Base-by-base conservation (phyloP, 2,113 vertebrate species). In the Suncus etruscus region DNA sequence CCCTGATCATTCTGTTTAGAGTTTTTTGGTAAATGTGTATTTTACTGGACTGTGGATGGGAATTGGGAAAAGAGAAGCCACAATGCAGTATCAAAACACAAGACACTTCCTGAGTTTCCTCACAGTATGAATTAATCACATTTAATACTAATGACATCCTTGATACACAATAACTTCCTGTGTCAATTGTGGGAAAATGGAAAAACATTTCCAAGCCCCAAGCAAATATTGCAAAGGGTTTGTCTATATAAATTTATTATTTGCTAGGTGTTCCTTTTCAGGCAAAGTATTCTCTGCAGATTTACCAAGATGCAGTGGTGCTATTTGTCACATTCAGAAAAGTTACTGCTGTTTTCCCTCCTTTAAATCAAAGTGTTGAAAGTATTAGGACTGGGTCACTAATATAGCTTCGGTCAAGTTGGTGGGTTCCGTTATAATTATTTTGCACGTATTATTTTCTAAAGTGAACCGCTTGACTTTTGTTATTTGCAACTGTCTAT, bases 81-180 rank as follows among this genome's bases (percentile, higher is more conserved):
- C 61, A 88, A 45, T 82, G 70, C 74, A 92, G 81, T 95, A 83
- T 97, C 94, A 94, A 95, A 95, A 94, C 93, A 94, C 96, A 95
- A 90, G 95, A 92, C 86, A 83, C 88, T 95, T 95, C 95, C 87
- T 79, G 82, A 93, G 70, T 97, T 98, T 96, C 97, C 95, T 95
- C 95, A 96, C 91, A 94, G 92, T 96, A 83, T 91, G 94, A 97
- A 97, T 98, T 97, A 97, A 97, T 97, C 95, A 95, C 95, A 94
- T 97, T 96, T 97, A 95, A 96, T 98, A 94, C 91, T 95, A 97
- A 97, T 97, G 97, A 95, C 95, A 93, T 93, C 94, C 86, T 97
- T 97, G 95, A 93, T 97, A 87, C 70, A 92, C 87, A 96, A 86
- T 76, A 92, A 96, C 97, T 98, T 97, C 96, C 96, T 97, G 76